phyloP scores from a whole-genome alignment of 2,888 invertebrate species.

The Trilocha varians region DNA sequence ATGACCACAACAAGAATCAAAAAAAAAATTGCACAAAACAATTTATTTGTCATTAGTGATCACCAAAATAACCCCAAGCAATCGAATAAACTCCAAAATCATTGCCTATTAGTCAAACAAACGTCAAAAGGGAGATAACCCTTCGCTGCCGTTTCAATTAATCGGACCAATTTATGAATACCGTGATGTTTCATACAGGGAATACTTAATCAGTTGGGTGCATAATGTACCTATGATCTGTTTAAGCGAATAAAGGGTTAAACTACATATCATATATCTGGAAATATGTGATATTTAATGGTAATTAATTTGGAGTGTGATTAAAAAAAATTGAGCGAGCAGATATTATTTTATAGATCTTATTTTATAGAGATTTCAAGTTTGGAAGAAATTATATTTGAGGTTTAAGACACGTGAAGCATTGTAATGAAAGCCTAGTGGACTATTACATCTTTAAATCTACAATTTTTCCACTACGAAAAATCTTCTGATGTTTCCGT shows the following conservation, averaged over 20 bases:
- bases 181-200: constrained; percentile 45
- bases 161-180: constrained; percentile 69
- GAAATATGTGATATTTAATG: too few species aligned
- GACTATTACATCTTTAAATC: too few species aligned
- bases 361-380: too few species aligned
- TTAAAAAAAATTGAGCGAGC: too few species aligned
- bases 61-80: constrained; percentile 21
- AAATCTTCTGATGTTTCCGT: too few species aligned
- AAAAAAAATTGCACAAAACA: constrained; percentile 3
- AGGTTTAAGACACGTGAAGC: too few species aligned
- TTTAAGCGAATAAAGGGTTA: background rate
- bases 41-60: background rate
- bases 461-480: too few species aligned
- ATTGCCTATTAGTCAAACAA: constrained; percentile 56
- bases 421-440: too few species aligned
- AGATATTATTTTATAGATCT: too few species aligned
- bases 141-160: constrained; percentile 59
- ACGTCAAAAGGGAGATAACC: constrained; percentile 44
- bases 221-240: constrained; percentile 23
- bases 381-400: too few species aligned
- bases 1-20: background rate
- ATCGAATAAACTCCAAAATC: constrained; percentile 15
- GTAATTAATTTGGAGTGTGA: too few species aligned
- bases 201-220: constrained; percentile 48
- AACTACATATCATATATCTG: background rate